Evolutionary conservation across 2,888 invertebrate species (phyloP).

Genomic region (Meteorus cinctellus): DNA sequence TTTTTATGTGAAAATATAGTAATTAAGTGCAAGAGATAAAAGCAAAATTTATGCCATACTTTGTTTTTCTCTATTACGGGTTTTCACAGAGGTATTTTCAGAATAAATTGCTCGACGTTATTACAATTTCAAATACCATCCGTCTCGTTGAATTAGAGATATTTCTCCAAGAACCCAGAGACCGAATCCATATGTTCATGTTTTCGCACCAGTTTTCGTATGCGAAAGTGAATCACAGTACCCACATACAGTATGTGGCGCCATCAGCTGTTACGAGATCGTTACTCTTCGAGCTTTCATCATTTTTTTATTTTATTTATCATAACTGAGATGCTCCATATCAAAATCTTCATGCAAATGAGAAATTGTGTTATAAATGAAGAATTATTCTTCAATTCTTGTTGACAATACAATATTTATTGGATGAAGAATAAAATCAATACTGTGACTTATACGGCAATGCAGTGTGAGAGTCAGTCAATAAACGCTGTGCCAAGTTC

Average conservation of each 20-base stretch:
- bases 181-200: conserved; percentile 19
- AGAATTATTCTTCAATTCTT: no score
- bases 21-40: neutral
- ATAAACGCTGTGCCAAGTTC: neutral
- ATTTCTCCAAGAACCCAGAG: conserved; percentile 7
- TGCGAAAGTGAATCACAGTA: conserved; percentile 1
- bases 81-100: neutral
- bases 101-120: conserved; percentile 33
- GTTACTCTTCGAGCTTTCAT: neutral
- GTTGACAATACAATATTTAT: no score
- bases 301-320: neutral
- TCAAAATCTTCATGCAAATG: no score
- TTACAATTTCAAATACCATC: conserved; percentile 60
- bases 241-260: neutral
- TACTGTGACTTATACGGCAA: neutral
- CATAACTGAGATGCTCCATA: no score
- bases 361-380: no score
- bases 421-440: no score
- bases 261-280: neutral
- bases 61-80: neutral
- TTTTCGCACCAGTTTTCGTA: conserved; percentile 30
- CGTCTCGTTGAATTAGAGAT: conserved; percentile 62
- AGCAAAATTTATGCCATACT: neutral
- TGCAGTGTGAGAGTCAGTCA: neutral
- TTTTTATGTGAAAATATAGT: no score